Base-by-base conservation (phyloP, 2,797 vertebrate genomes). In the Alosa sapidissima region DNA sequence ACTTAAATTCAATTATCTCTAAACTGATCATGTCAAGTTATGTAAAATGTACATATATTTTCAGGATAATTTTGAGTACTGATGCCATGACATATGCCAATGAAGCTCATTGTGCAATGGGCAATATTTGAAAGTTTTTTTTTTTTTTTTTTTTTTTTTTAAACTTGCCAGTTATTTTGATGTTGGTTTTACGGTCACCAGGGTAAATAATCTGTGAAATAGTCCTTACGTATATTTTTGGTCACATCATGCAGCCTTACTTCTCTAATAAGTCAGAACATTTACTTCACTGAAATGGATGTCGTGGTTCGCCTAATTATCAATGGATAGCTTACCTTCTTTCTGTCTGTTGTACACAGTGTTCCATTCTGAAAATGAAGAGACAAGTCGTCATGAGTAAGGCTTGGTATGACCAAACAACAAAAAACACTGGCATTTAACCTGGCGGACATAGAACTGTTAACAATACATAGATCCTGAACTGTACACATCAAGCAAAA, bases 331-430 rank as follows among this genome's bases (percentile, higher is more conserved):
- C 93, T 85, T 84, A 96, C 96, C 96, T 95, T 93, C 92, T 90
- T 91, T 92, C 90, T 95, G 95, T 91, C 92, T 93, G 91, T 93
- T 94, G 88, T 92, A 93, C 52, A 92, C 89, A 72, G 88, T 89
- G 62, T 94, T 95, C 96, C 96, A 97, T 89, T 96, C 96, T 97
- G 88, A 9, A 84, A 60, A 89, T 48, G 33, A 83, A 84, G 33
- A 16, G 54, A 62, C 33, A 72, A 41, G 11, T 21, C 28, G 52
- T 16, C 5, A 84, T 1, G 13, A 62, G 16, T 41, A 45, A 41
- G 54, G 14, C 11, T 54, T 41, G 68, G 33, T n/a, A 65, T 75
- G 36, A 75, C 36, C 10, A 75, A 19, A 58, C 11, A 58, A 54
- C 21, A 24, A 62, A 54, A 54, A 54, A 14, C 13, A 54, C 52